Conservation (phyloP, 1,140 invertebrate species). For the Helicoverpa armigera region DNA sequence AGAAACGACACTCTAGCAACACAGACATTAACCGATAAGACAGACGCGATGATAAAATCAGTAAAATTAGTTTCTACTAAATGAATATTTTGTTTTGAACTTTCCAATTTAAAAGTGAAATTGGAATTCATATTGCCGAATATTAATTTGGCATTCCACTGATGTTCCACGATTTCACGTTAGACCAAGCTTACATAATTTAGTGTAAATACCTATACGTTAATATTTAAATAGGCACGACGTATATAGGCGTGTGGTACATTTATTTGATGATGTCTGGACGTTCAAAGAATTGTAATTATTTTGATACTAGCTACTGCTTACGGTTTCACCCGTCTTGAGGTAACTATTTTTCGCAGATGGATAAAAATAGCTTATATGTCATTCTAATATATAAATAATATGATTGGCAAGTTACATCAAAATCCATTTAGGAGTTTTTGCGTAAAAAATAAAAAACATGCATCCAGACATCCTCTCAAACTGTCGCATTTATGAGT, state of each 20-base stretch:
- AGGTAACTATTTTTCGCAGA: too few relatives aligned
- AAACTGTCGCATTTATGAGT: too few relatives aligned
- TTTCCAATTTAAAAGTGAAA: slow-evolving; percentile 56
- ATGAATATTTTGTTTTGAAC: slow-evolving; percentile 36
- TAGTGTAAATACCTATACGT: slow-evolving; percentile 13
- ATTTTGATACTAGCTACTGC: not conserved
- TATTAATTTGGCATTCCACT: slow-evolving; percentile 44
- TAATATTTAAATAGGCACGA: not conserved
- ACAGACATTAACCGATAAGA: not conserved
- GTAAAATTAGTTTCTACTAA: slow-evolving; percentile 37
- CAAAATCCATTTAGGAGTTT: too few relatives aligned
- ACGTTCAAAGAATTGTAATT: not conserved
- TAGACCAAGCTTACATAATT: slow-evolving; percentile 37
- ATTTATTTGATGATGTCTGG: slow-evolving; percentile 2
- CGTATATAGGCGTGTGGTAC: not conserved
- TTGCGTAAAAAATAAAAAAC: too few relatives aligned
- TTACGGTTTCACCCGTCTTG: too few relatives aligned
- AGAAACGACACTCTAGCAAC: not conserved
- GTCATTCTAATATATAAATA: too few relatives aligned
- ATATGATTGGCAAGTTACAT: too few relatives aligned
- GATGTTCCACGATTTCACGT: slow-evolving; percentile 44
- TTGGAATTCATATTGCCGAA: slow-evolving; percentile 47
- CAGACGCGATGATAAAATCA: slow-evolving; percentile 5
- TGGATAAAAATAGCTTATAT: too few relatives aligned
- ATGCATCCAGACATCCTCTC: too few relatives aligned